Conservation (phyloP, 1,140 invertebrate genomes). For the Platorchestia sp. region DNA sequence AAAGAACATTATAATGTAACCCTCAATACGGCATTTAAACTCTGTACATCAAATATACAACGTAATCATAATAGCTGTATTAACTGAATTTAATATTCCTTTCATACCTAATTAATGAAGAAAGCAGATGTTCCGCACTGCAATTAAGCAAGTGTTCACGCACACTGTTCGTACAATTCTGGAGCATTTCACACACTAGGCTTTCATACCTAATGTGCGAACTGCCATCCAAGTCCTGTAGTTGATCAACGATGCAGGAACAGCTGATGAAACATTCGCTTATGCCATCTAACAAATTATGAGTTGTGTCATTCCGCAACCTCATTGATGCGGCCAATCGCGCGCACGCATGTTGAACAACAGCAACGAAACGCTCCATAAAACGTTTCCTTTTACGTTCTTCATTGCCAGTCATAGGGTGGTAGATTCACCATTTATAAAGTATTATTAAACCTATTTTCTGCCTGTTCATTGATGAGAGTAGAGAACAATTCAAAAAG, state of each 20-base stretch:
- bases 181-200: background rate
- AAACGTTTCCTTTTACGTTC: background rate
- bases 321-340: background rate
- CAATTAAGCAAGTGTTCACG: too few species aligned
- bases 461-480: background rate
- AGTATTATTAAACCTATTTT: background rate
- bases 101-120: too few species aligned
- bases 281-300: background rate
- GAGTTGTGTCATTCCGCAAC: background rate
- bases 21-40: too few species aligned
- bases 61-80: too few species aligned
- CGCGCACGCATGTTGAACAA: background rate
- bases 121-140: too few species aligned
- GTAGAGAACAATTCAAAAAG: background rate
- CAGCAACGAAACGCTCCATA: background rate
- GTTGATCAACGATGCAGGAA: background rate
- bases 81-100: too few species aligned
- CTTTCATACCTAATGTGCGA: background rate
- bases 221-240: background rate
- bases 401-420: background rate
- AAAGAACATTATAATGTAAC: too few species aligned
- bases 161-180: too few species aligned
- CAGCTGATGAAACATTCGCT: background rate
- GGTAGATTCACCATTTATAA: background rate
- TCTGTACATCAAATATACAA: too few species aligned